Evolutionary conservation across 1,140 invertebrate genomes (phyloP).

Genomic region (Procambarus clarkii): DNA sequence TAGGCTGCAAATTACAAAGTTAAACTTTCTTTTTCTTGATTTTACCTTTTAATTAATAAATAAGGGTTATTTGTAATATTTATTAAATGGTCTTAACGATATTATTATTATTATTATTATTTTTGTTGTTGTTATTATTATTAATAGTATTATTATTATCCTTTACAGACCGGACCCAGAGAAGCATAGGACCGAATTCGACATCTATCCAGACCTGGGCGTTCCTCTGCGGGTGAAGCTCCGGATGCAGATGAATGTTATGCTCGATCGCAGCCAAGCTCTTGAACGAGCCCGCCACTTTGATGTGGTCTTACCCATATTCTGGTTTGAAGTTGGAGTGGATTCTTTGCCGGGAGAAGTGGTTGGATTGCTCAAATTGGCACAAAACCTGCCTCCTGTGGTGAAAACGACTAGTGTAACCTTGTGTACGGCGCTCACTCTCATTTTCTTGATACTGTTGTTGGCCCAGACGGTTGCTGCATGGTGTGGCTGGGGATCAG

Average conservation of each 20-base stretch:
- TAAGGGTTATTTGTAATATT: too few species aligned
- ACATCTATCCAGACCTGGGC: slow-evolving; percentile 71
- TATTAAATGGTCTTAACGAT: too few species aligned
- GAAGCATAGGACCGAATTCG: slow-evolving; percentile 70
- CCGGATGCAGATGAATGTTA: slow-evolving; percentile 72
- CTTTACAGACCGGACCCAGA: slow-evolving; percentile 63
- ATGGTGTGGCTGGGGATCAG: slow-evolving; percentile 61
- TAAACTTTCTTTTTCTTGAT: too few species aligned
- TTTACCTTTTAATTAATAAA: too few species aligned
- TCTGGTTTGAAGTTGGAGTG: slow-evolving; percentile 72
- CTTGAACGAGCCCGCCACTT: slow-evolving; percentile 70
- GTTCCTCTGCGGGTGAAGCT: slow-evolving; percentile 71
- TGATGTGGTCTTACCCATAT: slow-evolving; percentile 69
- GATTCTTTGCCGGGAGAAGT: slow-evolving; percentile 69
- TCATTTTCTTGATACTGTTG: slow-evolving; percentile 70
- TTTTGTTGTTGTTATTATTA: too few species aligned
- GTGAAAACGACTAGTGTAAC: slow-evolving; percentile 69
- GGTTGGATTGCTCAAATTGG: slow-evolving; percentile 67
- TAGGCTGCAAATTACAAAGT: too few species aligned
- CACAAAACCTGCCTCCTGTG: slow-evolving; percentile 70
- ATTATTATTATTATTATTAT: too few species aligned
- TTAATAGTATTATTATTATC: too few species aligned
- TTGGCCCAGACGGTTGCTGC: slow-evolving; percentile 65
- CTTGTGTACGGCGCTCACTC: slow-evolving; percentile 63
- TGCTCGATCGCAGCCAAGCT: slow-evolving; percentile 68